Evolutionary conservation across 1,140 invertebrate species (phyloP).

Genomic region (Trichoplusia ni): DNA sequence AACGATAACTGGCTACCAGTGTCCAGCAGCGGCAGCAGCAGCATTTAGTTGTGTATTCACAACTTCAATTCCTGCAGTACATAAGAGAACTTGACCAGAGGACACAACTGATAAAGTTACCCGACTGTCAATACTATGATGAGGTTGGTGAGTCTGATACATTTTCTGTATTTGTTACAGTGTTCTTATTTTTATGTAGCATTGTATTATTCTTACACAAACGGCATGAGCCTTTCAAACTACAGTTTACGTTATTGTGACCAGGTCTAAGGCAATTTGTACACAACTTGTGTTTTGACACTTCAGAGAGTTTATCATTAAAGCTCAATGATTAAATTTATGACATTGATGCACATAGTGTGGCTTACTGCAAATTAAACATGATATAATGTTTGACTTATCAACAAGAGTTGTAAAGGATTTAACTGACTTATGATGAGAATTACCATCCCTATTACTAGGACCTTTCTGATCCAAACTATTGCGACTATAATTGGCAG

Average conservation of each 20-base stretch:
- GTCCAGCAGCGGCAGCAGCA: constrained; percentile 9
- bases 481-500: background rate
- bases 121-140: background rate
- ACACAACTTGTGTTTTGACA: constrained; percentile 5
- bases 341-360: constrained; percentile 16
- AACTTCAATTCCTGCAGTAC: background rate
- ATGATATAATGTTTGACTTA: background rate
- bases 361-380: background rate
- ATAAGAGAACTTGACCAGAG: background rate
- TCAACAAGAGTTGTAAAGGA: background rate
- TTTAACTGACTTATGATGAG: no score
- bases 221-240: constrained; percentile 5
- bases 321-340: constrained; percentile 14
- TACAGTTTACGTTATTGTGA: constrained; percentile 18
- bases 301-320: constrained; percentile 2
- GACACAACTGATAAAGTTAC: background rate
- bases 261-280: constrained; percentile 21
- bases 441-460: background rate
- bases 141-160: background rate
- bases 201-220: constrained; percentile 25
- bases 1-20: constrained; percentile 20
- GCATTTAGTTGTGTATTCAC: background rate
- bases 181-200: constrained; percentile 11
- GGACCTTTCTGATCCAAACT: background rate
- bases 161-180: background rate